A percentile compares a stretch with the other conserved stretches of the same genome.
These are phyloP conservation scores for Ardeotis arabs DNA, from an alignment of 2,113 vertebrate species.

Conservation along the genomic window DNA sequence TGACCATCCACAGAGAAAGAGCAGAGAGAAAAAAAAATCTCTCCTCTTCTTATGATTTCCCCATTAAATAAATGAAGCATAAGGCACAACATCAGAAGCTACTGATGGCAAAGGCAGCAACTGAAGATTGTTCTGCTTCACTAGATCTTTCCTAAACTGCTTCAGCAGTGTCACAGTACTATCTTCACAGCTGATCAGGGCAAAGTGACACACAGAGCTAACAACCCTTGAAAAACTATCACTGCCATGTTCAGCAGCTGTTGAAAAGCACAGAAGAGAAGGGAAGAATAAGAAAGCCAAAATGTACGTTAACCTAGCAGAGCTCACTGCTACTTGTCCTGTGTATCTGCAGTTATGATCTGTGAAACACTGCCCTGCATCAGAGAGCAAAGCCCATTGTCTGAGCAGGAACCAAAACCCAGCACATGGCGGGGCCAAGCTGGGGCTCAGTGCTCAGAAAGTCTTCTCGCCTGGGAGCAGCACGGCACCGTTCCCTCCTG, in stretches of 20 bases:
- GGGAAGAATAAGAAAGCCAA: not conserved
- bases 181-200: not conserved
- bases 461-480: rapidly evolving
- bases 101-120: not conserved
- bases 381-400: not conserved
- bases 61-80: not conserved
- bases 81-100: not conserved
- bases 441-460: rapidly evolving
- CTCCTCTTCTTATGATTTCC: not conserved
- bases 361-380: not conserved
- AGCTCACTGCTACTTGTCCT: not conserved
- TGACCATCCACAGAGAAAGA: not conserved
- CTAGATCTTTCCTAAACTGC: not conserved
- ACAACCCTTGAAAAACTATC: not conserved
- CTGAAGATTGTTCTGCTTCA: not conserved
- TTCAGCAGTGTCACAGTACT: not conserved
- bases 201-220: not conserved
- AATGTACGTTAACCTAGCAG: not conserved
- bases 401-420: not conserved
- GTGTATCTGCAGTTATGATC: not conserved
- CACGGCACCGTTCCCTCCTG: rapidly evolving
- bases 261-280: not conserved
- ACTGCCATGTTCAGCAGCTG: not conserved
- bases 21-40: not conserved
- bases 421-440: not conserved